Evolutionary conservation across 2,888 invertebrate species (phyloP).

Genomic region (Enchytraeus crypticus): DNA sequence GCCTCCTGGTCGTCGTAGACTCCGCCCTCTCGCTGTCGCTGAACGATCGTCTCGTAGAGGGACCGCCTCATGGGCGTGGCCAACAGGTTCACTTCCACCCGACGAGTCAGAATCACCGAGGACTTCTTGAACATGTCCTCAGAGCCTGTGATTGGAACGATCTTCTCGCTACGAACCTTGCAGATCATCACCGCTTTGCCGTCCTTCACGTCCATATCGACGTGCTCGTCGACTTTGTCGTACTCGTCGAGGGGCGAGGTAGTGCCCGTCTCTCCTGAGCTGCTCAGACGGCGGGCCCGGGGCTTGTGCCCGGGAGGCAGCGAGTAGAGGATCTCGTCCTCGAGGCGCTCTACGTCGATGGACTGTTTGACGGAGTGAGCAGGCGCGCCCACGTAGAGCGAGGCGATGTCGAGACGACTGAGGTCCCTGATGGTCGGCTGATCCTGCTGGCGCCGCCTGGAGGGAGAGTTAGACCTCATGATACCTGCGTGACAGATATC

Average conservation of each 20-base stretch:
- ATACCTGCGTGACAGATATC: too few relatives aligned
- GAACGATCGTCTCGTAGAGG: constrained; percentile 39
- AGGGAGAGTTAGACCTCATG: too few relatives aligned
- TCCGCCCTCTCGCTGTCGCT: background rate
- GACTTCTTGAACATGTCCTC: constrained; percentile 46
- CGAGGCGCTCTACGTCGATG: constrained; percentile 28
- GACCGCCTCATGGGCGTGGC: constrained; percentile 42
- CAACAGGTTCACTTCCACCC: constrained; percentile 43
- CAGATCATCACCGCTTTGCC: constrained; percentile 28
- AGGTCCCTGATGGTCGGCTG: background rate
- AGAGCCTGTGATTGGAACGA: constrained; percentile 42
- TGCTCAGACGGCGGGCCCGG: background rate
- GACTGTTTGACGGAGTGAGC: constrained; percentile 27
- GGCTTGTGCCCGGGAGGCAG: constrained; percentile 14
- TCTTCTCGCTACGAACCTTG: constrained; percentile 42
- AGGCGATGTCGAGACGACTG: background rate
- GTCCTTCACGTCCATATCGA: constrained; percentile 23
- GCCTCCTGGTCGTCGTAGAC: background rate
- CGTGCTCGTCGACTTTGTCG: constrained; percentile 30
- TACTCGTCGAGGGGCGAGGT: constrained; percentile 22
- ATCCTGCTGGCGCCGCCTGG: too few relatives aligned
- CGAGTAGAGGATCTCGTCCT: constrained; percentile 25
- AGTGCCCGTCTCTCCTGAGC: background rate
- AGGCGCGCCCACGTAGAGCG: constrained; percentile 13
- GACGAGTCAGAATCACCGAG: constrained; percentile 43